These are phyloP conservation scores for Pseudopipra pipra DNA, from an alignment of 2,113 vertebrate species.

Conservation along the genomic window DNA sequence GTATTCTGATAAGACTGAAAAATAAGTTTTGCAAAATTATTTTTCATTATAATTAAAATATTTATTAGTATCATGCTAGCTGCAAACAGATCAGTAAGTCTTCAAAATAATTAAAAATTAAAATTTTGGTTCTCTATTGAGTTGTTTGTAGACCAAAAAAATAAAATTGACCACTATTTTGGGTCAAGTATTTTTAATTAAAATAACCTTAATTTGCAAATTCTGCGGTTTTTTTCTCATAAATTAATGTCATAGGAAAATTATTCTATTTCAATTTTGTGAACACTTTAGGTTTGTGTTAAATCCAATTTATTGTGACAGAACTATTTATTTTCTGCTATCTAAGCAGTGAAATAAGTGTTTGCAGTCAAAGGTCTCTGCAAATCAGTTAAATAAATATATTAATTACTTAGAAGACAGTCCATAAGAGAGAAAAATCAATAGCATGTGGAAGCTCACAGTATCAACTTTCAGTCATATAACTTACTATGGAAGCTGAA, in stretches of 20 bases:
- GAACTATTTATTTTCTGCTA: neutral
- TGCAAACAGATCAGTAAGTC: neutral
- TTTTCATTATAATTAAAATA: neutral
- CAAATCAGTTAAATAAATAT: constrained; percentile 27
- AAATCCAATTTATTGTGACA: neutral
- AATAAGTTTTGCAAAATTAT: neutral
- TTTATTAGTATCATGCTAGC: neutral
- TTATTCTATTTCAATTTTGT: neutral
- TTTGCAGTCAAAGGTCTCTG: neutral
- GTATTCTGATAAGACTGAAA: neutral
- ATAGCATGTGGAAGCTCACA: neutral
- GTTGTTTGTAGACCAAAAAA: neutral
- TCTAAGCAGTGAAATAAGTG: neutral
- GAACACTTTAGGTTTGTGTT: neutral
- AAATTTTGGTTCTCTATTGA: neutral
- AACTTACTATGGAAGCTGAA: neutral
- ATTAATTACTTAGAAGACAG: constrained; percentile 37
- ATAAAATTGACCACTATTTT: neutral
- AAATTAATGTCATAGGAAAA: neutral
- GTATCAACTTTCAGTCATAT: neutral
- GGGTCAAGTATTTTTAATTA: neutral
- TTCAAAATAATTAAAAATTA: neutral
- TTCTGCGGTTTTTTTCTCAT: neutral
- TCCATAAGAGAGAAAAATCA: neutral
- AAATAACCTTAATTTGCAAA: neutral